Conservation (phyloP, 1,140 invertebrate genomes). For the Pentalonia nigronervosa region DNA sequence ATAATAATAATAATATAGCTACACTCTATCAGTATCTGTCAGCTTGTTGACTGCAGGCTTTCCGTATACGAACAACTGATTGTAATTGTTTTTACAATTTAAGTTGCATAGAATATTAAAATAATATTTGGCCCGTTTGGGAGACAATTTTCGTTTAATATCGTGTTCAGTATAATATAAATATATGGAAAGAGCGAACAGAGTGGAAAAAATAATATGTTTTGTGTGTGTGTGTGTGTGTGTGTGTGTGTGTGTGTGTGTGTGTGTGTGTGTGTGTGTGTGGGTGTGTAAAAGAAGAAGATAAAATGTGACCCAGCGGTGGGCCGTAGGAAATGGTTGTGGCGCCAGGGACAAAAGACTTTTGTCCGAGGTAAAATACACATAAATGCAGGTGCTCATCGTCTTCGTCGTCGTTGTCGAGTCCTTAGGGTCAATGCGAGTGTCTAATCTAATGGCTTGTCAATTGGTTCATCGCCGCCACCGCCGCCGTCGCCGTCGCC, state of each 20-base stretch:
- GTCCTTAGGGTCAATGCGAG: constrained; percentile 39
- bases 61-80: not conserved
- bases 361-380: constrained; percentile 46
- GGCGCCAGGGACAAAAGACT: constrained; percentile 55
- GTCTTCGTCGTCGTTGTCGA: not conserved
- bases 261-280: too few species aligned
- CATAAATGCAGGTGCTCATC: constrained; percentile 52
- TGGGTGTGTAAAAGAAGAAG: not conserved
- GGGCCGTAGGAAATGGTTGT: constrained; percentile 48
- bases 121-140: not conserved
- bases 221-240: not conserved
- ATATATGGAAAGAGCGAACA: not conserved
- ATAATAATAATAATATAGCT: not conserved
- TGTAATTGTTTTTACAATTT: not conserved
- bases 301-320: constrained; percentile 34
- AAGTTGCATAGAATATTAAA: not conserved
- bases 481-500: constrained; percentile 16
- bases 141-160: not conserved
- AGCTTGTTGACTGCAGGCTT: not conserved
- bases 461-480: constrained; percentile 45
- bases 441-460: constrained; percentile 52
- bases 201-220: not conserved
- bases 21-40: not conserved
- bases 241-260: not conserved
- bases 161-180: not conserved